A percentile compares a stretch with the other conserved stretches of the same genome.
Evolutionary conservation across 35 echinoderm and acorn worm species (phyloP).

Genomic region (Hemicentrotus pulcherrimus): DNA sequence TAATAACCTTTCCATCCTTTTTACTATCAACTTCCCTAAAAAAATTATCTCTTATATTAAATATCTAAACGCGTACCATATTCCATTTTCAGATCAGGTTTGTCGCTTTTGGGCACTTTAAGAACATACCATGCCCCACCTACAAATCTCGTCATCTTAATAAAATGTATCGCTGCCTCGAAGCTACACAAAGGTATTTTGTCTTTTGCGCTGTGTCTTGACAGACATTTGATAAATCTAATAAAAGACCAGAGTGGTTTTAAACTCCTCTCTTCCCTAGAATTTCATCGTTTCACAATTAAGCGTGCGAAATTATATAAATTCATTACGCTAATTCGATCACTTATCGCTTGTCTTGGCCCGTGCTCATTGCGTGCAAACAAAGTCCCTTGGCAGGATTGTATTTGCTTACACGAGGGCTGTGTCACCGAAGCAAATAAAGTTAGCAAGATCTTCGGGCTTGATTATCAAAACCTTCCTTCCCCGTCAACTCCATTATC

Average conservation of each 20-base stretch:
- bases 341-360: background rate
- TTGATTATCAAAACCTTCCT: background rate
- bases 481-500: background rate
- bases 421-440: background rate
- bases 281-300: slow-evolving; percentile 11
- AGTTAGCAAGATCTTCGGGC: background rate
- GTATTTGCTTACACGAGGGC: background rate
- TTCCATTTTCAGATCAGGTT: background rate
- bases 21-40: background rate
- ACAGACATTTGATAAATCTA: background rate
- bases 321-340: slow-evolving; percentile 19
- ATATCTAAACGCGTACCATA: background rate
- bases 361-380: background rate
- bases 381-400: background rate
- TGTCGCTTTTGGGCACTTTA: no score
- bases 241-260: background rate
- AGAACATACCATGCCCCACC: background rate
- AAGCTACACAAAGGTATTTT: background rate
- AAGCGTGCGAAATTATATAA: background rate
- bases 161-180: background rate
- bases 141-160: background rate
- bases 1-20: no score
- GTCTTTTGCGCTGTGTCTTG: background rate
- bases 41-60: background rate
- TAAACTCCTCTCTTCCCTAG: background rate